Evolutionary conservation across 2,888 invertebrate genomes (phyloP).

Genomic region (Scotopteryx bipunctaria): DNA sequence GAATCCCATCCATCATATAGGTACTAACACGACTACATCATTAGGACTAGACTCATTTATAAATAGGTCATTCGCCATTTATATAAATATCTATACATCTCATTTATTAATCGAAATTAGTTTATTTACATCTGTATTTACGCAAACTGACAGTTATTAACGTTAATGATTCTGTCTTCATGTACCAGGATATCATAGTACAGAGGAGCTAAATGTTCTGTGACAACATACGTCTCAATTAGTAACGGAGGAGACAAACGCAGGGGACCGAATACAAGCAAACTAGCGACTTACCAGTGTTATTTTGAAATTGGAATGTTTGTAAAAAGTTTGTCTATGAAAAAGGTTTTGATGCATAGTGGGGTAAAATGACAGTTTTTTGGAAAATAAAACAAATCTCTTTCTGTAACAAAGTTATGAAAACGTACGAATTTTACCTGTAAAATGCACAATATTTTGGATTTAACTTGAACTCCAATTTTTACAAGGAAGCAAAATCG

Average conservation of each 20-base stretch:
- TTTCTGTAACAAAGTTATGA: no score
- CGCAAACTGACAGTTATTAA: constrained; percentile 35
- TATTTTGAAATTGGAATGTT: background rate
- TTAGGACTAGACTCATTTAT: constrained; percentile 14
- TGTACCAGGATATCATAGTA: constrained; percentile 42
- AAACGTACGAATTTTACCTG: no score
- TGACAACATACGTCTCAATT: constrained; percentile 72
- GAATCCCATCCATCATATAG: constrained; percentile 15
- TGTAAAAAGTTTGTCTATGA: background rate
- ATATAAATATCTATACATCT: no score
- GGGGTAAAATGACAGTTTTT: no score
- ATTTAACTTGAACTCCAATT: no score
- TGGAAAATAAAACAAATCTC: no score
- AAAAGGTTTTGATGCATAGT: no score
- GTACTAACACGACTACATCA: background rate
- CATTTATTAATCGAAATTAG: constrained; percentile 21
- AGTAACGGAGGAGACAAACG: constrained; percentile 61
- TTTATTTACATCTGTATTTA: constrained; percentile 21
- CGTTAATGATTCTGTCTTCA: constrained; percentile 40
- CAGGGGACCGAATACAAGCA: constrained; percentile 53
- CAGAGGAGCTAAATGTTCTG: constrained; percentile 56
- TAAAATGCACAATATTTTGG: no score
- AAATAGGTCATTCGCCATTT: no score
- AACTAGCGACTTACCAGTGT: background rate
- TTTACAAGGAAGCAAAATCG: no score